Evolutionary conservation across 2,113 vertebrate genomes (phyloP).

Genomic region (Vombatus ursinus): DNA sequence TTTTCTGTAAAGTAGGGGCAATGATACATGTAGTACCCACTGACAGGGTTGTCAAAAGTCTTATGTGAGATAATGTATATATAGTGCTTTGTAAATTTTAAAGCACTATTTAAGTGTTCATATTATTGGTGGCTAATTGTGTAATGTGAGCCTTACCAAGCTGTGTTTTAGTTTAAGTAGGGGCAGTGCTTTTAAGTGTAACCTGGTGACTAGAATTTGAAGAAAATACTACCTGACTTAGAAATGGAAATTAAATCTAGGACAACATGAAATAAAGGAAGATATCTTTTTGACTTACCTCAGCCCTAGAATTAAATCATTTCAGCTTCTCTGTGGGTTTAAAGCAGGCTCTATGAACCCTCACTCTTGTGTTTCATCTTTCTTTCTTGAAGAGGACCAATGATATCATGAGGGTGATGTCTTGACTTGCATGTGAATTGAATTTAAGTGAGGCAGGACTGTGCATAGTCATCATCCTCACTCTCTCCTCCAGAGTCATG

Average conservation of each 20-base stretch:
- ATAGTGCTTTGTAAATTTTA: background rate
- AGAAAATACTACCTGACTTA: background rate
- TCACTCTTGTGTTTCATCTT: background rate
- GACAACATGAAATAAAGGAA: background rate
- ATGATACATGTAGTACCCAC: background rate
- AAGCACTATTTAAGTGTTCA: background rate
- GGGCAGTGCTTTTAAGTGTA: background rate
- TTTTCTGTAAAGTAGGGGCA: background rate
- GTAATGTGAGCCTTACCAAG: background rate
- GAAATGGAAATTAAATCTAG: background rate
- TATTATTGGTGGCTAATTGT: background rate
- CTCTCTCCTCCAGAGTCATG: no score
- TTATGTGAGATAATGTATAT: background rate
- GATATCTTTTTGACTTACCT: background rate
- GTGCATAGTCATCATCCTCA: no score
- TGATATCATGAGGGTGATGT: background rate
- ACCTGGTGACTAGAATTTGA: background rate
- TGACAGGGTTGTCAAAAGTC: background rate
- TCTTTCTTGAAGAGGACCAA: background rate
- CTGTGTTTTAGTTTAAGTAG: background rate
- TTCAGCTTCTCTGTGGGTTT: background rate
- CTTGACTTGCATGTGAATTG: background rate
- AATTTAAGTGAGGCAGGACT: background rate
- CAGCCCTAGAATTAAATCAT: background rate
- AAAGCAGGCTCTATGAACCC: background rate